phyloP scores from a whole-genome alignment of 2,113 vertebrate genomes.

The Pagrus major region DNA sequence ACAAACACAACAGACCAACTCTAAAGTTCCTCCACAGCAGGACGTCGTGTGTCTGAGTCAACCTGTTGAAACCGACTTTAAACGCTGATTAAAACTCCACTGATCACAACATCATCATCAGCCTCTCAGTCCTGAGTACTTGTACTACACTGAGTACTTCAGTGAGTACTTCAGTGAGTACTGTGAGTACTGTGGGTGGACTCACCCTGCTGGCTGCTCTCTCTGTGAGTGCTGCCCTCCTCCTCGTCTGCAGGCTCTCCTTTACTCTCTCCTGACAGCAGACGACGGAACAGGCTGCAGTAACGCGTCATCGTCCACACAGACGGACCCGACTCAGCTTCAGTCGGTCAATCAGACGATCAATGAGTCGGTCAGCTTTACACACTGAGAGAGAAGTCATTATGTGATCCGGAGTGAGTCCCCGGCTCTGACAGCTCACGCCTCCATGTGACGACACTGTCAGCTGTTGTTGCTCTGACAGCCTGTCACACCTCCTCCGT shows the following conservation, averaged over 20 bases:
- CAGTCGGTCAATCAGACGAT: background rate
- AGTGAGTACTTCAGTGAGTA: too few relatives aligned
- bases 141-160: too few relatives aligned
- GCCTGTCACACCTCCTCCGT: too few relatives aligned
- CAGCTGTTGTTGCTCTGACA: background rate
- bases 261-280: slow-evolving; percentile 57
- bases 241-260: slow-evolving; percentile 42
- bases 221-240: slow-evolving; percentile 31
- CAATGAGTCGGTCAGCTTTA: background rate
- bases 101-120: too few relatives aligned
- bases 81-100: too few relatives aligned
- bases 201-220: slow-evolving; percentile 70
- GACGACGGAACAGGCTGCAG: slow-evolving; percentile 61
- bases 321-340: background rate
- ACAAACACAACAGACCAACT: too few relatives aligned
- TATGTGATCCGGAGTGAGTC: background rate
- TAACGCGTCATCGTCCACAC: slow-evolving; percentile 62
- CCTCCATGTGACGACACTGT: background rate
- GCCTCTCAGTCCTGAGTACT: too few relatives aligned
- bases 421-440: background rate
- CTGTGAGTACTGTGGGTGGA: background rate
- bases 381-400: background rate
- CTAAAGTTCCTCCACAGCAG: too few relatives aligned
- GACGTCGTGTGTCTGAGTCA: too few relatives aligned
- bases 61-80: too few relatives aligned